Percentiles rank a stretch among this genome's conserved stretches.
These are phyloP conservation scores for Drosophila cracens DNA, from an alignment of 2,888 invertebrate species.

Conservation along the genomic window DNA sequence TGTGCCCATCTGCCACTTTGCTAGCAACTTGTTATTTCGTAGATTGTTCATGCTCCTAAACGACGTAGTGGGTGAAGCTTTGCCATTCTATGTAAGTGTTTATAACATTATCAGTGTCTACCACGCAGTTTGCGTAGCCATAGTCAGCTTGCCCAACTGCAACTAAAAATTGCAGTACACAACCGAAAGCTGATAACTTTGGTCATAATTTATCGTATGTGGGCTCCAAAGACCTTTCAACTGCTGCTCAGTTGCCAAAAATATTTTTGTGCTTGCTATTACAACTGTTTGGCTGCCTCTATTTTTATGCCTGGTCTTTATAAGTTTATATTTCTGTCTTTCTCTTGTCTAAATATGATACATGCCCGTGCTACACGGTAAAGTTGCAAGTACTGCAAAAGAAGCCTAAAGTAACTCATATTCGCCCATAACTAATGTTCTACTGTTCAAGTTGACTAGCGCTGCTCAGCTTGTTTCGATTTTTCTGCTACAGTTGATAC, in stretches of 20 bases:
- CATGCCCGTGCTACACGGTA: constrained; percentile 47
- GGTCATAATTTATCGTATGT: constrained; percentile 71
- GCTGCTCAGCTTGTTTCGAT: constrained; percentile 68
- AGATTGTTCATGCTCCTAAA: constrained; percentile 38
- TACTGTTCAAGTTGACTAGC: constrained; percentile 63
- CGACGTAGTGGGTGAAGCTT: neutral
- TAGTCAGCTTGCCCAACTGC: constrained; percentile 17
- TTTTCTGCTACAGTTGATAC: constrained; percentile 67
- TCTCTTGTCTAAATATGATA: constrained; percentile 77
- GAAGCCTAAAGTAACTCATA: constrained; percentile 24
- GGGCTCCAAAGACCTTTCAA: constrained; percentile 69
- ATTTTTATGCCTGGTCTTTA: constrained; percentile 57
- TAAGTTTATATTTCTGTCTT: constrained; percentile 77
- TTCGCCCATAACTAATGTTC: constrained; percentile 47
- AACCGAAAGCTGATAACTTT: constrained; percentile 69
- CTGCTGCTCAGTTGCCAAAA: constrained; percentile 73
- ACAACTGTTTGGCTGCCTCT: constrained; percentile 25
- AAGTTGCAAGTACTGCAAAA: constrained; percentile 56
- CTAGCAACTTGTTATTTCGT: constrained; percentile 38
- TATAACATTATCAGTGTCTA: constrained; percentile 62
- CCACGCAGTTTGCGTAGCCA: constrained; percentile 33
- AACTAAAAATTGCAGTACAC: constrained; percentile 42
- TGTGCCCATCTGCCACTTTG: constrained; percentile 7
- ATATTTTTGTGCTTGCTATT: constrained; percentile 52
- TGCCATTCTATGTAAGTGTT: constrained; percentile 21